Conservation (phyloP, 2,888 invertebrate genomes). For the Lampropteryx suffumata region DNA sequence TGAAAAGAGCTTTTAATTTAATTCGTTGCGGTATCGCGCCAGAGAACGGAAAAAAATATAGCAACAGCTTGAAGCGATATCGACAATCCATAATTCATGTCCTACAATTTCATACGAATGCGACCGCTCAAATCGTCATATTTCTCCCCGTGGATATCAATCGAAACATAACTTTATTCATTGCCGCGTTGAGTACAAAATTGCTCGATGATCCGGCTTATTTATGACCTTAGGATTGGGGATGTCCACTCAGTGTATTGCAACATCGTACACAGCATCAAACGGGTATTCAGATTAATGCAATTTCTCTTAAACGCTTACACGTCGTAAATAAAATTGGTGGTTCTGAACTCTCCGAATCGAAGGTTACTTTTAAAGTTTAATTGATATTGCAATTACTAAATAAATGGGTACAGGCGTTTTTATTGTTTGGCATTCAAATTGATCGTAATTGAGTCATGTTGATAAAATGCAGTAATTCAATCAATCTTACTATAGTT, state of each 20-base stretch:
- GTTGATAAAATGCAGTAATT: constrained; percentile 27
- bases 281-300: constrained; percentile 82
- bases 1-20: constrained; percentile 83
- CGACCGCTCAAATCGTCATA: constrained; percentile 50
- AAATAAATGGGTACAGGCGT: constrained; percentile 42
- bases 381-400: constrained; percentile 66
- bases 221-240: constrained; percentile 47
- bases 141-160: constrained; percentile 43
- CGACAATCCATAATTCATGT: constrained; percentile 84
- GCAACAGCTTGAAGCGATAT: constrained; percentile 83
- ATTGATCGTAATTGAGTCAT: constrained; percentile 40
- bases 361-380: constrained; percentile 67
- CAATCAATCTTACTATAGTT: constrained; percentile 32
- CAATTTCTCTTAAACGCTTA: constrained; percentile 83
- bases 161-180: constrained; percentile 57
- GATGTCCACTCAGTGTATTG: constrained; percentile 69
- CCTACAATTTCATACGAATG: constrained; percentile 80
- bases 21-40: constrained; percentile 81
- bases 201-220: constrained; percentile 36
- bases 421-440: constrained; percentile 45
- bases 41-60: constrained; percentile 75
- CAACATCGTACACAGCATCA: constrained; percentile 81
- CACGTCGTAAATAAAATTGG: constrained; percentile 83
- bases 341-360: constrained; percentile 62
- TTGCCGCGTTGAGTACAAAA: constrained; percentile 44